Conservation (phyloP, 2,113 vertebrate genomes). For the Okapia johnstoni region DNA sequence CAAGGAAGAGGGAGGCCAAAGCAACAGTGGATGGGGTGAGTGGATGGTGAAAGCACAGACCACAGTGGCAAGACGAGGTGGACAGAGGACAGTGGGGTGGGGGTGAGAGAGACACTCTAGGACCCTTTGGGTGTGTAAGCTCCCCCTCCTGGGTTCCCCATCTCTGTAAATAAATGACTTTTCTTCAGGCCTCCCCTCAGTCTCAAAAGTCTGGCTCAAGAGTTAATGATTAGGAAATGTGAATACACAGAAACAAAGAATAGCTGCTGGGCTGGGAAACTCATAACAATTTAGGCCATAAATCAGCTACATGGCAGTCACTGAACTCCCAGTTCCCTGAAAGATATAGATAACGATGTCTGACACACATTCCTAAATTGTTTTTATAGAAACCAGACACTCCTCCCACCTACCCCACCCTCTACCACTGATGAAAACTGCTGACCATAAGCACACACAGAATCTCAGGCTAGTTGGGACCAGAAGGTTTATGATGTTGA, state of each 20-base stretch:
- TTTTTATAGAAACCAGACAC: not conserved
- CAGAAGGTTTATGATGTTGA: not conserved
- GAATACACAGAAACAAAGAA: not conserved
- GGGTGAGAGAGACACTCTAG: not conserved
- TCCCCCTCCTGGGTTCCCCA: not conserved
- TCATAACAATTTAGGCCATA: not conserved
- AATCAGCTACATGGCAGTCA: not conserved
- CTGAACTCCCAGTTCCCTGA: not conserved
- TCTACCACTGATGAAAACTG: not conserved
- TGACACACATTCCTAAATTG: not conserved
- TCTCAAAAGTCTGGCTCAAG: not conserved
- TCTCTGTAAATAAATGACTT: not conserved
- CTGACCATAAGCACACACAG: not conserved
- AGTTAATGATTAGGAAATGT: not conserved
- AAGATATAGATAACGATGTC: not conserved
- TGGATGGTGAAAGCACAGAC: accelerated
- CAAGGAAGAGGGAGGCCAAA: not conserved
- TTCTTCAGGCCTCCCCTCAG: not conserved
- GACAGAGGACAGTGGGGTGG: not conserved
- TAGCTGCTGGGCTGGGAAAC: not conserved
- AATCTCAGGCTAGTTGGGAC: not conserved
- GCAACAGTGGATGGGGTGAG: not conserved
- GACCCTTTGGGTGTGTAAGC: not conserved
- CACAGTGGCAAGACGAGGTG: accelerated
- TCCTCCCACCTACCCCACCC: not conserved